These are phyloP conservation scores for Manis pentadactyla DNA, from an alignment of 2,797 vertebrate genomes.

Conservation along the genomic window DNA sequence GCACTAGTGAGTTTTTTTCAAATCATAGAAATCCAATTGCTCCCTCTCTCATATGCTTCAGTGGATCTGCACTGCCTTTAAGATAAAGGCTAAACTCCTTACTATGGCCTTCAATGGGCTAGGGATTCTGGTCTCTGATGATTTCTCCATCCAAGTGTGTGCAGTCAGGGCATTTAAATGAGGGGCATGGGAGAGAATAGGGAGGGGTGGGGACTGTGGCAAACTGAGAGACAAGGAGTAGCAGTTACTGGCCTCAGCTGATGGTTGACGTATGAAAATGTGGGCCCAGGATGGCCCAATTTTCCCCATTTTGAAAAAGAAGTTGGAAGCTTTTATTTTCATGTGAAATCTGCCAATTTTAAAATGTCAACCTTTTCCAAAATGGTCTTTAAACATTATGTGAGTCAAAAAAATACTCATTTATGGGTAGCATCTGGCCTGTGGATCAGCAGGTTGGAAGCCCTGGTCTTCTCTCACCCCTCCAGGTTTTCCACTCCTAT, in stretches of 20 bases:
- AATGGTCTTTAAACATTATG: neutral
- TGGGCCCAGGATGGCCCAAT: neutral
- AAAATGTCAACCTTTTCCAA: neutral
- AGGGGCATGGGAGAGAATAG: neutral
- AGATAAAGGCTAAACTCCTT: neutral
- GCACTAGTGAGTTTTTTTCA: neutral
- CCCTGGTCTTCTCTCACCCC: neutral
- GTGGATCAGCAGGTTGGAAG: neutral
- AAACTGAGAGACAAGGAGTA: neutral
- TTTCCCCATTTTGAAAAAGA: neutral
- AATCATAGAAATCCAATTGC: neutral
- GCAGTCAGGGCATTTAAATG: neutral
- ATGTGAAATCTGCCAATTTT: neutral
- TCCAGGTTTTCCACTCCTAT: neutral
- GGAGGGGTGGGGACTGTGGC: neutral
- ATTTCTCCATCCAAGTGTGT: neutral
- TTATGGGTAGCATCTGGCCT: neutral
- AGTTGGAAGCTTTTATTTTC: neutral
- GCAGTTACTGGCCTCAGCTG: no score
- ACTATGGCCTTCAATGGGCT: rapidly evolving
- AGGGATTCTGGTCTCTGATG: neutral
- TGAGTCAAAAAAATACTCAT: neutral
- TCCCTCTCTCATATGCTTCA: neutral
- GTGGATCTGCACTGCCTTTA: neutral
- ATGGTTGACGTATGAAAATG: rapidly evolving